Percentiles rank a stretch among this genome's conserved stretches.
phyloP scores from a whole-genome alignment of 2,797 vertebrate genomes.

The Melanotaenia trifasciata region DNA sequence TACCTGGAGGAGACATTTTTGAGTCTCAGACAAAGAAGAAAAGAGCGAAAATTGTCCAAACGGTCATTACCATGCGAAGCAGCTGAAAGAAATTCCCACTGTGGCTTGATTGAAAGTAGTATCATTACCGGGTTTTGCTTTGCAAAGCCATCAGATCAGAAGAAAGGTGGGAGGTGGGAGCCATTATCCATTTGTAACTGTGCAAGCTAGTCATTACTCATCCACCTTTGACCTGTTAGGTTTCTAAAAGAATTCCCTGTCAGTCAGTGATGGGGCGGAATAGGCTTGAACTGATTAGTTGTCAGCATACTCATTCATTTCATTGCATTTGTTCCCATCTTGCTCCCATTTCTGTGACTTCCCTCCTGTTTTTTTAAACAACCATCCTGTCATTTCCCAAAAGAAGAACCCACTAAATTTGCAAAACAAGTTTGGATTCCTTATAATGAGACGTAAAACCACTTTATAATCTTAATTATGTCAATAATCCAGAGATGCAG shows the following conservation, averaged over 20 bases:
- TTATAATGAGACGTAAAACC: neutral
- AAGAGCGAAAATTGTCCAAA: slow-evolving; percentile 65
- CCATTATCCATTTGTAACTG: slow-evolving; percentile 79
- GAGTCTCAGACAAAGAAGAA: slow-evolving; percentile 35
- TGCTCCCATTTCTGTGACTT: slow-evolving; percentile 29
- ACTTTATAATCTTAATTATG: neutral
- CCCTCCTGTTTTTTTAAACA: neutral
- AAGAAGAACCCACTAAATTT: slow-evolving; percentile 8
- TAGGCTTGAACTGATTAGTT: slow-evolving; percentile 51
- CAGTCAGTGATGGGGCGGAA: slow-evolving; percentile 33
- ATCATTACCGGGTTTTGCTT: slow-evolving; percentile 71
- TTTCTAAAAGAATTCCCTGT: slow-evolving; percentile 56
- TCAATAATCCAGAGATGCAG: neutral
- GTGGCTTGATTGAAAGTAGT: slow-evolving; percentile 68
- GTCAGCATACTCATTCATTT: slow-evolving; percentile 54
- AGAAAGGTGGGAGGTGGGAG: slow-evolving; percentile 61
- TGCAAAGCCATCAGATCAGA: slow-evolving; percentile 77
- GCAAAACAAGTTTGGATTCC: neutral
- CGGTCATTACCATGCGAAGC: slow-evolving; percentile 75
- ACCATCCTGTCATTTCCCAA: slow-evolving; percentile 21
- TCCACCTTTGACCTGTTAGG: slow-evolving; percentile 75
- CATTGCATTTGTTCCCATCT: slow-evolving; percentile 27
- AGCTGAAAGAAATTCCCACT: slow-evolving; percentile 73
- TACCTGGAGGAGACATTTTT: slow-evolving; percentile 53
- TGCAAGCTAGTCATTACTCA: slow-evolving; percentile 66